These are phyloP conservation scores for Pachyramphus minor DNA, from an alignment of 2,113 vertebrate species.

Conservation along the genomic window DNA sequence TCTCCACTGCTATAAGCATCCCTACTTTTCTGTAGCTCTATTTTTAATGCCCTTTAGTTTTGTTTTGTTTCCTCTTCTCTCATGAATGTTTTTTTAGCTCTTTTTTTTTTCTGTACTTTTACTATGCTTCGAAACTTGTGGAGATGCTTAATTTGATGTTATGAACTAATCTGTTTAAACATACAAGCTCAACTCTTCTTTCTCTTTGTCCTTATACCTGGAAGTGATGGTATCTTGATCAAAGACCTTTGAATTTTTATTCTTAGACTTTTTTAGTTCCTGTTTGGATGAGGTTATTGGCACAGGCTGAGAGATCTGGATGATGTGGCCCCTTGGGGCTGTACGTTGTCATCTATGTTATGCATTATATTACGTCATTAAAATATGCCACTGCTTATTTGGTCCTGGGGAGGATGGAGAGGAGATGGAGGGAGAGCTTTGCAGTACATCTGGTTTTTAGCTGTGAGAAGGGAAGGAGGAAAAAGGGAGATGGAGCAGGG, in stretches of 20 bases:
- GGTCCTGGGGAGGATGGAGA: background rate
- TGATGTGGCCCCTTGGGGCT: background rate
- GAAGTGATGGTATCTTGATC: background rate
- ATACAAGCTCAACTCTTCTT: background rate
- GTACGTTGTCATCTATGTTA: accelerated
- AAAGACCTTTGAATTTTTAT: background rate
- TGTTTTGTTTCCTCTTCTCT: background rate
- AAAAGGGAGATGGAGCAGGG: background rate
- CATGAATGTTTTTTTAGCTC: background rate
- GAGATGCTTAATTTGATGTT: background rate
- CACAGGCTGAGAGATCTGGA: background rate
- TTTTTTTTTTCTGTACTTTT: background rate
- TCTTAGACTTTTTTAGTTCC: background rate
- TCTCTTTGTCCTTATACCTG: background rate
- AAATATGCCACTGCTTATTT: background rate
- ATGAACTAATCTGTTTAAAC: background rate
- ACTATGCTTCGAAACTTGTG: background rate
- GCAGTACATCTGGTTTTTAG: background rate
- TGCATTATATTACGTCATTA: background rate
- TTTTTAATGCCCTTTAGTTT: background rate
- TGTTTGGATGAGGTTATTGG: background rate
- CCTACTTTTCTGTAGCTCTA: background rate
- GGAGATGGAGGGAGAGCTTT: background rate
- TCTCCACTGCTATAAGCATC: constrained; percentile 26
- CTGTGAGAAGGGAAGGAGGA: background rate